A percentile compares a stretch with the other conserved stretches of the same genome.
phyloP scores from a whole-genome alignment of 2,797 vertebrate species.

The Microctenopoma lineatum region DNA sequence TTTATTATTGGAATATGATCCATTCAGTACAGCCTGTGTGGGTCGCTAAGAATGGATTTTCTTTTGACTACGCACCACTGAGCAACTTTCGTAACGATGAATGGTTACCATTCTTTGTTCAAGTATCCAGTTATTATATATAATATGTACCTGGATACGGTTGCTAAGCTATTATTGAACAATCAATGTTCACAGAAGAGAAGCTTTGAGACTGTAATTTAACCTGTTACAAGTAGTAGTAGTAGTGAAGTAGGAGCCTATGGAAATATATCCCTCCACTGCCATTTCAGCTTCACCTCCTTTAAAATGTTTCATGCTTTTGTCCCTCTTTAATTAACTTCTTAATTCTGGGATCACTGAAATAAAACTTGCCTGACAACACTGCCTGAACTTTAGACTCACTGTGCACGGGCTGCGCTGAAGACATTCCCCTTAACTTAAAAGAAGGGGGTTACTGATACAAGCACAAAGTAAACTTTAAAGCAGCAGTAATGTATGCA shows the following conservation, averaged over 20 bases:
- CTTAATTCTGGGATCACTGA: constrained; percentile 40
- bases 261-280: background rate
- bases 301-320: constrained; percentile 21
- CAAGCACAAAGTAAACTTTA: constrained; percentile 56
- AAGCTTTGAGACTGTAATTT: background rate
- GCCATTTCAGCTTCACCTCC: constrained; percentile 24
- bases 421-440: constrained; percentile 35
- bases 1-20: too few species aligned
- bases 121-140: too few species aligned
- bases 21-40: too few species aligned
- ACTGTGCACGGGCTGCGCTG: constrained; percentile 16
- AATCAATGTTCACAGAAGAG: too few species aligned
- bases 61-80: too few species aligned
- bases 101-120: too few species aligned
- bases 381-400: constrained; percentile 18
- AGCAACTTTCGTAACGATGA: too few species aligned
- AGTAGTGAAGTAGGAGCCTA: constrained; percentile 6
- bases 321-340: constrained; percentile 35
- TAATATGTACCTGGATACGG: too few species aligned
- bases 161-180: too few species aligned
- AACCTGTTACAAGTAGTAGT: constrained; percentile 7
- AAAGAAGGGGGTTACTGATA: constrained; percentile 44
- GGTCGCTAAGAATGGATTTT: too few species aligned
- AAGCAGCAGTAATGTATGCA: constrained; percentile 60
- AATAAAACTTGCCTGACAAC: constrained; percentile 44